These are phyloP conservation scores for Peromyscus eremicus DNA, from an alignment of 2,797 vertebrate species.

Conservation along the genomic window DNA sequence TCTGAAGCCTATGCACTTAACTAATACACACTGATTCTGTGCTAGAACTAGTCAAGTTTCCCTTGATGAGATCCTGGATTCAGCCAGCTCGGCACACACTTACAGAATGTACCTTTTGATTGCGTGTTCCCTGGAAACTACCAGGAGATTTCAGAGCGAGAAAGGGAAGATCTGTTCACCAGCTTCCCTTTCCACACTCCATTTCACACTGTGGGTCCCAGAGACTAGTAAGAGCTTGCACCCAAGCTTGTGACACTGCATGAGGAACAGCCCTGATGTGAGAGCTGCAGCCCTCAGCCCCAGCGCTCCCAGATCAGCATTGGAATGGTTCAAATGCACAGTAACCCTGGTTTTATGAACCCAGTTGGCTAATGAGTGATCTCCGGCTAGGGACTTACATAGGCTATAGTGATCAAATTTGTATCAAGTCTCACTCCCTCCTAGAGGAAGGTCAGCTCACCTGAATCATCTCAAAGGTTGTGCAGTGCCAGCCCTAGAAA, in stretches of 20 bases:
- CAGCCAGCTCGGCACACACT: neutral
- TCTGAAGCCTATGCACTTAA: neutral
- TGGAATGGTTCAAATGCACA: neutral
- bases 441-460: constrained; percentile 8
- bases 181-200: neutral
- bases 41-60: neutral
- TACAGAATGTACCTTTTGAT: neutral
- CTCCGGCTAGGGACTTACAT: neutral
- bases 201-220: neutral
- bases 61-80: neutral
- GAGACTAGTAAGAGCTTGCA: neutral
- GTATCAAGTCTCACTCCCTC: neutral
- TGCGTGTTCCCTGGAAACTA: neutral
- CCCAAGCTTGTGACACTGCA: neutral
- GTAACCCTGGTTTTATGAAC: constrained; percentile 9
- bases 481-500: neutral
- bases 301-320: constrained; percentile 3
- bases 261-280: neutral
- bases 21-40: neutral
- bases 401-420: constrained; percentile 6
- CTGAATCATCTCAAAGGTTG: neutral
- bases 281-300: neutral
- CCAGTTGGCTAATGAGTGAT: constrained; percentile 30
- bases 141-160: constrained; percentile 23
- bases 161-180: neutral